phyloP scores from a whole-genome alignment of 2,113 vertebrate genomes.

The Muntiacus reevesi region DNA sequence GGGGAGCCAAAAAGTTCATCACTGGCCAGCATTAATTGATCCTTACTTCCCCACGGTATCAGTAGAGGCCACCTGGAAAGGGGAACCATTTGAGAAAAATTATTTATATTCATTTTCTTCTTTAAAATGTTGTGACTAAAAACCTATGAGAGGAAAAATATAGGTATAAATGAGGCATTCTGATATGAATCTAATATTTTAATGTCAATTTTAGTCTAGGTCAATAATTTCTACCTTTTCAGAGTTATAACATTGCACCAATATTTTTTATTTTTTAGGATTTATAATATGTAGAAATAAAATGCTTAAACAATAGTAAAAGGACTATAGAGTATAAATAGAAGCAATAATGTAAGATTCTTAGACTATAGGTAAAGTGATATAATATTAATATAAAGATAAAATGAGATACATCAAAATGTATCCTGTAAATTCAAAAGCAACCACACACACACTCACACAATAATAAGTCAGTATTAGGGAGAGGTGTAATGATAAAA shows the following conservation, averaged over 20 bases:
- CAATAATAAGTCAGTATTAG: background rate
- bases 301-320: background rate
- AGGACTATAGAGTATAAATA: background rate
- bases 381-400: background rate
- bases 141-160: background rate
- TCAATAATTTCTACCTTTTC: background rate
- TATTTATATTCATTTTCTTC: background rate
- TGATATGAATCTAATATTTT: background rate
- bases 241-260: background rate
- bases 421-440: background rate
- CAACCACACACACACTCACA: background rate
- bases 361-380: background rate
- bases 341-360: background rate
- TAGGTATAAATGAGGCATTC: background rate
- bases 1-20: background rate
- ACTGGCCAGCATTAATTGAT: background rate
- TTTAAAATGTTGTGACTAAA: background rate
- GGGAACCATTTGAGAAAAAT: background rate
- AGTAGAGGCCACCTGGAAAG: background rate
- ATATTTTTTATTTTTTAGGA: background rate
- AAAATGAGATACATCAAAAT: background rate
- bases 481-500: background rate
- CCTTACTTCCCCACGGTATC: too few relatives aligned
- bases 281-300: background rate
- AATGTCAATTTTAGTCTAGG: background rate